Conservation (phyloP, 2,888 invertebrate species). For the Ypsolopha scabrella region DNA sequence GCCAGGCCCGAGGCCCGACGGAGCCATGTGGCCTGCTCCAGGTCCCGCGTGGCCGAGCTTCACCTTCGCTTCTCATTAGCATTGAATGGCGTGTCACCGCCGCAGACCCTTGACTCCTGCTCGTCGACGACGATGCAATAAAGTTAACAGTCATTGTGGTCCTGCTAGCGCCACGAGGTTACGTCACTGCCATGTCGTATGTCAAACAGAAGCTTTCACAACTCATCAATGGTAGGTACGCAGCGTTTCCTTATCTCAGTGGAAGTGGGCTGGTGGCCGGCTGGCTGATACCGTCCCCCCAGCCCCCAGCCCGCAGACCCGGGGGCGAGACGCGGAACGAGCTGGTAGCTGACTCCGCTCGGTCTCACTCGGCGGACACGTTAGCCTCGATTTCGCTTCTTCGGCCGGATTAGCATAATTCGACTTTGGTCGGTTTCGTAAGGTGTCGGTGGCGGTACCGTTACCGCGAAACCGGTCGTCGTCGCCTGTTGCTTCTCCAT, state of each 20-base stretch:
- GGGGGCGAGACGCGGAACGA: neutral
- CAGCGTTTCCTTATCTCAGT: neutral
- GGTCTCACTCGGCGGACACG: no score
- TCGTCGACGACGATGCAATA: neutral
- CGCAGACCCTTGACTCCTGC: neutral
- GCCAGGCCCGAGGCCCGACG: no score
- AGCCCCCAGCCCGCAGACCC: slow-evolving; percentile 8
- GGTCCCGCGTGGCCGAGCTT: neutral
- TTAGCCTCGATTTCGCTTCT: neutral
- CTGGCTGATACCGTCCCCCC: slow-evolving; percentile 22
- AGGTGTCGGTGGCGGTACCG: neutral
- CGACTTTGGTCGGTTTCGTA: neutral
- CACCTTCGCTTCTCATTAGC: neutral
- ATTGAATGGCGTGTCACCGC: slow-evolving; percentile 1
- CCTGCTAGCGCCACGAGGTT: slow-evolving; percentile 2
- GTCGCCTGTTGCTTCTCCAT: neutral
- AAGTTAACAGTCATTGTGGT: neutral
- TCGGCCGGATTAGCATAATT: neutral
- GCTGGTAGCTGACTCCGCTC: no score
- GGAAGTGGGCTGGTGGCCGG: slow-evolving; percentile 10
- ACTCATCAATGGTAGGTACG: no score
- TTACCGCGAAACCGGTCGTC: neutral
- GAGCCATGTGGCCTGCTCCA: no score
- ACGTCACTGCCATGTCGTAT: slow-evolving; percentile 8
- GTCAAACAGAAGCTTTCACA: neutral